Evolutionary conservation across 2,113 vertebrate genomes (phyloP), one percentile per base, ranked within the genome.

Genomic region (Toxostoma redivivum): DNA sequence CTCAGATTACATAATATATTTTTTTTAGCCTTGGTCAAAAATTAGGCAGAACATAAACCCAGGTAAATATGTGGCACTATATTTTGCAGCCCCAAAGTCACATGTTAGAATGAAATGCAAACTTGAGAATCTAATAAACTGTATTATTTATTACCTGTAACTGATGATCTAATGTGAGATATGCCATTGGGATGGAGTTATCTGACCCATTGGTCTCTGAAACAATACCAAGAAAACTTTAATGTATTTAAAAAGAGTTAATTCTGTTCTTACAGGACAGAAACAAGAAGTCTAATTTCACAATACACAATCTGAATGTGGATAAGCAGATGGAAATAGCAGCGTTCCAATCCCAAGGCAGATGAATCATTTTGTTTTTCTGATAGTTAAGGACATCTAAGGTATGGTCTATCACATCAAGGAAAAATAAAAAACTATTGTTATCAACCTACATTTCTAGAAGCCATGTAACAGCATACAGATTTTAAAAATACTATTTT

Each of bases 161-260:
- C 94, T 99, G 99, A 97, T 99, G 99, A 97, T 99, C 99, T 98
- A 99, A 98, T 64, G 99, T 99, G 94, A 99, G 99, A 96, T 99
- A 99, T 10, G 99, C 99, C 99, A 99, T 99, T 97, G 99, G 99
- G 97, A 99, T 99, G 83, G 99, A 99, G 98, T 99, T 99, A 98
- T 99, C 99, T 69, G 99, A 99, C 87, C 99, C 99, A 94, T 99
- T 99, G 93, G 99, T 99, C 97, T 99, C 99, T 99, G 98, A 38
- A 98, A 96, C 47, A 96, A 95, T 21, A 97, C 23, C 85, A 91
- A 72, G 66, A 56, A 58, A 44, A 73, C 42, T 22, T 35, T 47
- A 78, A 90, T 81, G 37, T 42, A 81, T 64, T 90, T 93, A 30
- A 65, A 53, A 53, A 40, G 38, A 85, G 40, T 64, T 58, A 85